Base-by-base conservation (phyloP, 2,113 vertebrate genomes). In the Muntiacus muntjak region DNA sequence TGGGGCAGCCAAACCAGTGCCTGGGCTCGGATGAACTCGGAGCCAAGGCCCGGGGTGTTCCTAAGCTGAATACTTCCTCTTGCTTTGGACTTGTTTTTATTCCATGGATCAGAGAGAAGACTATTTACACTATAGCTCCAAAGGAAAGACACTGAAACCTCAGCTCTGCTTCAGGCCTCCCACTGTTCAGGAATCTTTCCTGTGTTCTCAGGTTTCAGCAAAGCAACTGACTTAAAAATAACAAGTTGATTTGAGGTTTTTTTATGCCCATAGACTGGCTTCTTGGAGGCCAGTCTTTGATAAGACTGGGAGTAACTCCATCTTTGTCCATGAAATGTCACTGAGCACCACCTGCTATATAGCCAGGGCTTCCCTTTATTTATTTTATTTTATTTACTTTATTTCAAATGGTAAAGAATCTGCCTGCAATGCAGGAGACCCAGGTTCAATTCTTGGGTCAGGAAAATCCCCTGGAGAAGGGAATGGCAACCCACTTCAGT, bases 51-150 rank as follows among this genome's bases (percentile, higher is more conserved):
- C 19, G 5, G 74, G 19, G 47, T 96, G 43, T 58, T 17, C 84
- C 43, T 17, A 28, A 87, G 57, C 67, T 50, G 13, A n/a, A 3
- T 43, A n/a, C 12, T 60, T 95, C 81, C 54, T 82, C 62, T 88
- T 64, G 74, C 33, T 85, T 92, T 52, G 83, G 87, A 62, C 15
- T 71, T 85, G n/a, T 94, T 95, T 96, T 87, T 71, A 94, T 82
- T 93, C 36, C 17, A 3, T 0, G 58, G 57, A 23, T 88, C 90
- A 86, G 45, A 96, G 47, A 95, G 14, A 95, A 79, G 55, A 74
- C 25, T 89, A 28, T 91, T 96, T 94, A 93, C 54, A 87, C 19
- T 30, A 5, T 12, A 26, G 36, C 83, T 54, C 15, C 23, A 7
- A 82, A 92, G 50, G 52, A 76, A 52, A 86, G 82, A 55, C 43